Base-by-base conservation (phyloP, 2,797 vertebrate species). In the Poeciliopsis turneri region DNA sequence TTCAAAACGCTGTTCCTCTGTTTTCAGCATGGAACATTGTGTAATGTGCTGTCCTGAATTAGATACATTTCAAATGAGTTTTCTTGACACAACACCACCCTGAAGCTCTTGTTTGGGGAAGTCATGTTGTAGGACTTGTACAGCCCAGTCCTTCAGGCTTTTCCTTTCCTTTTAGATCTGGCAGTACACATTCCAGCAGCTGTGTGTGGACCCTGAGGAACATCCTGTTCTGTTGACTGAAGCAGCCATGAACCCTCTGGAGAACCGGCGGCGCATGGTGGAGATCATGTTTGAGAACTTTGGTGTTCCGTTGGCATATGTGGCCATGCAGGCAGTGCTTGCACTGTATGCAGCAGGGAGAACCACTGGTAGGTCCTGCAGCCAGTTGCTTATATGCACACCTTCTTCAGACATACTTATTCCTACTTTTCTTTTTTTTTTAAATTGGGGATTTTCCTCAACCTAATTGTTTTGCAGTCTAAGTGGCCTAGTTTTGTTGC, bases 281-380 rank as follows among this genome's bases (percentile, higher is more conserved):
- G 93, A 96, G 92, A 83, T 96, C 74, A 95, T 96, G 95, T 96
- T 96, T 4, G 96, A 96, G 81, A 57, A 68, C 47, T 96, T 96
- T 79, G 74, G 47, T 0, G 94, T 96, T 51, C 96, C 96, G 0
- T 90, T 92, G 51, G 83, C 90, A 12, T 96, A 94, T 1, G 92
- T 95, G 75, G 95, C 95, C 57, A 90, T 96, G 92, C 96, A 96
- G 91, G 92, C 96, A 0, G 95, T 95, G 51, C 89, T 96, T 78
- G 95, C 95, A 0, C 94, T 96, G 1, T 95, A 95, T 0, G 91
- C 94, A 7, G 86, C 94, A 0, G 96, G 96, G 13, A 92, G 93
- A 72, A 90, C 93, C 49, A 95, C 95, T 0, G 95, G 96, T 96
- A 78, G 84, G 0, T 76, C 15, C 5, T 41, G 23, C 66, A 43